Percentiles rank a stretch among this genome's conserved stretches.
phyloP scores from a whole-genome alignment of 1,140 invertebrate species.

The Pseudobourletiella spinata region DNA sequence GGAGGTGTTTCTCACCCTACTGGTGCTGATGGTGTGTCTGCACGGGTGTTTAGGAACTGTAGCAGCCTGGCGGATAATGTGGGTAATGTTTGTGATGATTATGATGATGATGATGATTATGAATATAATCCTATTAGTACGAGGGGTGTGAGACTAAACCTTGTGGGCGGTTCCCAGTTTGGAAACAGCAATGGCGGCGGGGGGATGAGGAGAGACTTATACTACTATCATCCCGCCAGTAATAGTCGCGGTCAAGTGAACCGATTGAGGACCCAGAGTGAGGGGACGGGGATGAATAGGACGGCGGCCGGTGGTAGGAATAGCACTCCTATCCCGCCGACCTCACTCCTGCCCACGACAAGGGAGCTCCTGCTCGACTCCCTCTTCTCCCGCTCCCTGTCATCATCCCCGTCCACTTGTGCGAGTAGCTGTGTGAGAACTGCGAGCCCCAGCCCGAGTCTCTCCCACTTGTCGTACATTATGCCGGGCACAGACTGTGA shows the following conservation, averaged over 20 bases:
- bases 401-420: background rate
- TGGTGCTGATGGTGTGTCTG: no score
- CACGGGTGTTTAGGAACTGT: slow-evolving; percentile 6
- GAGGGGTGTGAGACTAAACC: no score
- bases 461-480: slow-evolving; percentile 15
- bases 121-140: no score
- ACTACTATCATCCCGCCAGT: no score
- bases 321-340: no score
- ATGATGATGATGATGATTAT: no score
- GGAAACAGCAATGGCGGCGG: no score
- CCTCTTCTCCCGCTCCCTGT: background rate
- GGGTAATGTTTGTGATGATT: background rate
- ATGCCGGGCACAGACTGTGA: background rate
- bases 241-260: no score
- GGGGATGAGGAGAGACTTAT: no score
- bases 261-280: slow-evolving; percentile 3
- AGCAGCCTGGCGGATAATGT: background rate
- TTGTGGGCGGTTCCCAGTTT: no score
- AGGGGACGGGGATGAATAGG: background rate
- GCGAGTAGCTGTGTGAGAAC: background rate
- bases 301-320: no score
- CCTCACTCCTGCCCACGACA: background rate
- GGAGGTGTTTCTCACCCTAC: background rate
- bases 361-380: background rate
- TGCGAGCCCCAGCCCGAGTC: slow-evolving; percentile 13